phyloP scores from a whole-genome alignment of 2,113 vertebrate genomes.

The Neolamprologus caudopunctatus region DNA sequence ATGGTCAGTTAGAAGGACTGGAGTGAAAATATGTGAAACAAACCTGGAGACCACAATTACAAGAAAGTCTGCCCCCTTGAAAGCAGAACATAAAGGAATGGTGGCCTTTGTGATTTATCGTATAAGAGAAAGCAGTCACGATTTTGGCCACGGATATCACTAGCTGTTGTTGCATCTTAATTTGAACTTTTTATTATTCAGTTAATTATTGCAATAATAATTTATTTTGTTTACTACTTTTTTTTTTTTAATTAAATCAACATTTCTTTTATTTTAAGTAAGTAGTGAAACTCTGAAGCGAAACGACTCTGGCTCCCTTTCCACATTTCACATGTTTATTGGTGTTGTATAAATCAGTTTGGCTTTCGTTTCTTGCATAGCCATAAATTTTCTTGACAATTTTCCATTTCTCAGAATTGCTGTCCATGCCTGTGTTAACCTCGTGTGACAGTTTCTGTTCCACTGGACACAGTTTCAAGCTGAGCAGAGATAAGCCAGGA shows the following conservation, averaged over 20 bases:
- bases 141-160: background rate
- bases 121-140: background rate
- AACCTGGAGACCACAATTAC: background rate
- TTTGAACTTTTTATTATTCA: background rate
- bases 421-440: background rate
- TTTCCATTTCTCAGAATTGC: slow-evolving; percentile 14
- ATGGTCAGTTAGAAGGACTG: background rate
- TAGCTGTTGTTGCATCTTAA: background rate
- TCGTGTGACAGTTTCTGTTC: slow-evolving; percentile 34
- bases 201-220: background rate
- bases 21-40: background rate
- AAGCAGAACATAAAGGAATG: background rate
- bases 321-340: background rate
- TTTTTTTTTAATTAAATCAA: background rate
- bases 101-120: background rate
- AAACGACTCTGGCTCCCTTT: background rate
- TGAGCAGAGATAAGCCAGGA: slow-evolving; percentile 13
- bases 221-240: background rate
- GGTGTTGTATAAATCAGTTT: background rate
- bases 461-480: slow-evolving; percentile 17
- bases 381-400: slow-evolving; percentile 29
- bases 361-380: background rate
- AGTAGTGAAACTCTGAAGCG: background rate
- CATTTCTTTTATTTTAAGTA: background rate
- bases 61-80: background rate